Evolutionary conservation across 2,113 vertebrate genomes (phyloP).

Genomic region (Hystrix cristata): DNA sequence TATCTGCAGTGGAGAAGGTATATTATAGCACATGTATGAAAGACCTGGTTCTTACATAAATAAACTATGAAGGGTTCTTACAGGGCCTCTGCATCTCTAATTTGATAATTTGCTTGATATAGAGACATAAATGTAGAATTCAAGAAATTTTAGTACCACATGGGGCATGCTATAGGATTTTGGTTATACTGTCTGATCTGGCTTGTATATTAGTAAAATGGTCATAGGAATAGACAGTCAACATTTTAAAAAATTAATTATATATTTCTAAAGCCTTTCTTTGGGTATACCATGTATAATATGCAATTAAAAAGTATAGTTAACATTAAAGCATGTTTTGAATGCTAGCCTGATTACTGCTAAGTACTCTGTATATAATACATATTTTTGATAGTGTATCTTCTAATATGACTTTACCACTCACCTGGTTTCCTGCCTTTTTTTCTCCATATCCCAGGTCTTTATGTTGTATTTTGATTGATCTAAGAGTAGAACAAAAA

Average conservation of each 20-base stretch:
- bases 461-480: conserved; percentile 28
- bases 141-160: neutral
- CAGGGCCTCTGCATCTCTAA: neutral
- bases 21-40: neutral
- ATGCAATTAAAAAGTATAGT: neutral
- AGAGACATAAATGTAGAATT: neutral
- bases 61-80: neutral
- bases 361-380: neutral
- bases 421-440: neutral
- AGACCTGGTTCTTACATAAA: neutral
- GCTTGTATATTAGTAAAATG: conserved; percentile 39
- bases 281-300: neutral
- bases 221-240: conserved; percentile 4
- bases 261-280: neutral
- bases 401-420: neutral
- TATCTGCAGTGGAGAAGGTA: conserved; percentile 1
- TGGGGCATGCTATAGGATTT: neutral
- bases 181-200: neutral
- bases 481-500: conserved; percentile 36
- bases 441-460: neutral
- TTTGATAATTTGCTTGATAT: neutral
- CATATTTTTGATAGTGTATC: neutral
- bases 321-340: conserved; percentile 22
- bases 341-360: neutral
- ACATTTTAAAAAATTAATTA: conserved; percentile 40